These are phyloP conservation scores for Rattus norvegicus DNA, from an alignment of 2,113 vertebrate genomes.

Conservation along the genomic window GRCr8 NC_086026.1:59823001-59823500, in stretches of 20 bases:
- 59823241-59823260: slow-evolving; percentile 48
- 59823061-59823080: neutral
- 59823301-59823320: neutral
- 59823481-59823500: neutral
- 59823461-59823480: neutral
- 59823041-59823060: neutral
- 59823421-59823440: neutral
- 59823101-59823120: slow-evolving; percentile 4
- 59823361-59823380: neutral
- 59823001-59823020: slow-evolving; percentile 35
- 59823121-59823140: slow-evolving; percentile 35
- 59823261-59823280: neutral
- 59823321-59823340: neutral
- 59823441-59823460: neutral
- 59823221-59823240: slow-evolving; percentile 51
- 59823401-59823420: neutral
- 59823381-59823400: neutral
- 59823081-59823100: neutral
- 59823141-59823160: neutral
- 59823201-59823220: slow-evolving; percentile 31
- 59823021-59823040: neutral
- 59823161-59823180: neutral
- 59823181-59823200: slow-evolving; percentile 33
- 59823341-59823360: neutral
- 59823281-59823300: neutral